Evolutionary conservation across 2,888 invertebrate species (phyloP).

Genomic region (Protula sp.): DNA sequence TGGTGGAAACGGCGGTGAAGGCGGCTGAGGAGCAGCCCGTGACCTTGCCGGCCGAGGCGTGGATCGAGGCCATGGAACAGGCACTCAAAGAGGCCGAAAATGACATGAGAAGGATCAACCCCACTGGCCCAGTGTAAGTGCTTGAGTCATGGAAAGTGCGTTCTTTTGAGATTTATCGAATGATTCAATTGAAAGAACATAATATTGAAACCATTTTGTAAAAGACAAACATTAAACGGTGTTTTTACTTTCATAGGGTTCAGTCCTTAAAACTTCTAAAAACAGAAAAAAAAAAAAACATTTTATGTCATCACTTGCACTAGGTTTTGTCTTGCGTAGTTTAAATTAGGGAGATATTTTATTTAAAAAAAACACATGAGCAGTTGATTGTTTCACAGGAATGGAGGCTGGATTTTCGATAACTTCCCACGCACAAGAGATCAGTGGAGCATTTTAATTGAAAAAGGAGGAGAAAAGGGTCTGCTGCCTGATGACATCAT

Average conservation of each 20-base stretch:
- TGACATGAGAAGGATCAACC: constrained; percentile 32
- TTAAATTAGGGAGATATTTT: too few relatives aligned
- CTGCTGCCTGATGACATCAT: constrained; percentile 50
- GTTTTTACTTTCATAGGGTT: not conserved
- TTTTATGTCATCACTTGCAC: too few relatives aligned
- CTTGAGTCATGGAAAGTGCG: not conserved
- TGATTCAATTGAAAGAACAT: not conserved
- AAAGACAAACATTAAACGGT: not conserved
- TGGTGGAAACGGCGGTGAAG: constrained; percentile 44
- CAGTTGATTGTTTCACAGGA: too few relatives aligned
- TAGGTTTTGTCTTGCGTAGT: too few relatives aligned
- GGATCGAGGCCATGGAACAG: constrained; percentile 43
- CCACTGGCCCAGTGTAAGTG: constrained; percentile 46
- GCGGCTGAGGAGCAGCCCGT: constrained; percentile 37
- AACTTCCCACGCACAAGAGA: constrained; percentile 50
- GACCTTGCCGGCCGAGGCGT: constrained; percentile 37
- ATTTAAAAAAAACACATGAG: too few relatives aligned
- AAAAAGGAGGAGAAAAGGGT: constrained; percentile 28
- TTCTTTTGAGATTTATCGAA: not conserved
- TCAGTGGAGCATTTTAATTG: constrained; percentile 48
- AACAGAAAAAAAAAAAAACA: too few relatives aligned
- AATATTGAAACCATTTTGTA: not conserved
- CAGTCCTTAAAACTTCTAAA: too few relatives aligned
- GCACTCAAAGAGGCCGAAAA: constrained; percentile 44
- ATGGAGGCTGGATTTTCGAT: constrained; percentile 52